phyloP scores from a whole-genome alignment of 2,888 invertebrate species.

The Trachelus tabidus region DNA sequence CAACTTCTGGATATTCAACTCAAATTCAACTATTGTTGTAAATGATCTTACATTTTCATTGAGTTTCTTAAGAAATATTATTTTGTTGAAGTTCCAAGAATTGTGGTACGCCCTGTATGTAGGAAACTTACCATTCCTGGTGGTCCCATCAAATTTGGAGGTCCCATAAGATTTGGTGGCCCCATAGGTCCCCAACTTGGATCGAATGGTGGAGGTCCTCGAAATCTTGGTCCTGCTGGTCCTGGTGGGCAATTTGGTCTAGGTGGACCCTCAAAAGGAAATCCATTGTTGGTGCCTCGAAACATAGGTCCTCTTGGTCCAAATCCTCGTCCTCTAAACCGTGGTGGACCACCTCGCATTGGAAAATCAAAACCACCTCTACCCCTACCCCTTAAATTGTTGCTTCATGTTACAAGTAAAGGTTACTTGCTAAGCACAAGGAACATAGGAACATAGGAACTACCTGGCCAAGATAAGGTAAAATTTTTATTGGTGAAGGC shows the following conservation, averaged over 20 bases:
- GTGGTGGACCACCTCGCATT: constrained; percentile 70
- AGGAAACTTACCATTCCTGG: constrained; percentile 65
- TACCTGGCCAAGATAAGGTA: neutral
- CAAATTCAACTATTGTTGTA: neutral
- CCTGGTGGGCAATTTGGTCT: constrained; percentile 66
- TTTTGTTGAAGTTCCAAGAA: constrained; percentile 17
- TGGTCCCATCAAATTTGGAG: constrained; percentile 58
- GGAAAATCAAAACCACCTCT: constrained; percentile 64
- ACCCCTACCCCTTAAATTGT: constrained; percentile 56
- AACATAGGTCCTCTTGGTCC: constrained; percentile 69
- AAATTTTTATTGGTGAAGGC: neutral
- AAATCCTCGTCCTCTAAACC: constrained; percentile 75
- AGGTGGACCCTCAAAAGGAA: constrained; percentile 68
- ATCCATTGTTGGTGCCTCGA: constrained; percentile 67
- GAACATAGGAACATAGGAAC: neutral
- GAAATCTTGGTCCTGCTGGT: constrained; percentile 65
- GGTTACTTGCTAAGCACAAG: neutral
- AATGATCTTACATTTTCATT: constrained; percentile 32
- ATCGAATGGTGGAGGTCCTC: constrained; percentile 72
- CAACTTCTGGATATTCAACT: neutral
- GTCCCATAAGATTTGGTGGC: constrained; percentile 63
- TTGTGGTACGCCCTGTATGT: neutral
- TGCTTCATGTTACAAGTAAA: neutral
- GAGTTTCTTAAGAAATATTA: constrained; percentile 27
- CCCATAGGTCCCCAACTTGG: constrained; percentile 80